Conservation (phyloP, 2,797 vertebrate species). For the Leucoraja ocellata region DNA sequence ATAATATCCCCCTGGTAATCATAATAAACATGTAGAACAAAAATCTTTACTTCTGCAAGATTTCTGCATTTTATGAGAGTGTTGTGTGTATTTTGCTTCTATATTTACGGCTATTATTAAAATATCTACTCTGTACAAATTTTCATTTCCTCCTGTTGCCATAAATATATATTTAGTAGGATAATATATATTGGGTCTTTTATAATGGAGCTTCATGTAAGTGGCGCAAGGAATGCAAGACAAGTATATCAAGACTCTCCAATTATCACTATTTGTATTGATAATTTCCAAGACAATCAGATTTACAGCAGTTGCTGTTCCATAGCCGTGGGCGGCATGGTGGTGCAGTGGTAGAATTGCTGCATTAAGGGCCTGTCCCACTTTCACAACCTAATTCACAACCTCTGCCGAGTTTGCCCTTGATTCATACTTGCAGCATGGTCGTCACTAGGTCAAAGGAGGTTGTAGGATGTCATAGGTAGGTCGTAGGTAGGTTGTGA, state of each 20-base stretch:
- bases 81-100: background rate
- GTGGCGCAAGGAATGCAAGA: too few species aligned
- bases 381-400: too few species aligned
- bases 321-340: background rate
- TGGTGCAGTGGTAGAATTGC: too few species aligned
- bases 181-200: background rate
- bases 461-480: too few species aligned
- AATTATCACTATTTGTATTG: background rate
- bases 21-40: background rate
- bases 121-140: background rate
- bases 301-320: background rate
- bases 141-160: background rate
- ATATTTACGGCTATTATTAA: background rate
- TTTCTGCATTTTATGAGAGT: background rate
- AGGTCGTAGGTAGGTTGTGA: too few species aligned
- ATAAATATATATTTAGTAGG: background rate
- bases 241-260: background rate
- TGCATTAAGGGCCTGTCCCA: too few species aligned
- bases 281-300: background rate
- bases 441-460: too few species aligned
- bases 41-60: background rate
- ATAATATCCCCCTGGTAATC: background rate
- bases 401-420: too few species aligned
- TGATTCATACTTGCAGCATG: too few species aligned
- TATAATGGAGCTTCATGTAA: background rate